A percentile compares a stretch with the other conserved stretches of the same genome.
These are phyloP conservation scores for Prunella fulvescens DNA, from an alignment of 2,113 vertebrate species.

Conservation along the genomic window DNA sequence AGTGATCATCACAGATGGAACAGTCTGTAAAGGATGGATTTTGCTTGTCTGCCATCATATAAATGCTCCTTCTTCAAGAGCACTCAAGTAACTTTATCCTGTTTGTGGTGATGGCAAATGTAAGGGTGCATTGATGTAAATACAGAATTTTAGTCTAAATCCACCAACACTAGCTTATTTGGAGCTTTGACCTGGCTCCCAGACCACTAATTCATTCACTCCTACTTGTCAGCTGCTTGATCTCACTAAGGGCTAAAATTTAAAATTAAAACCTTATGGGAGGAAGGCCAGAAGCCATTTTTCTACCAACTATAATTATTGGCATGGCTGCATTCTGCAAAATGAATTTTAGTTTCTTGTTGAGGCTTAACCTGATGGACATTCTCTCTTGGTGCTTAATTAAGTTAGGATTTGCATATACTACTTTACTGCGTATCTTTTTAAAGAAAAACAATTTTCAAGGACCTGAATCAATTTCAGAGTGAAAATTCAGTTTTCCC, in stretches of 20 bases:
- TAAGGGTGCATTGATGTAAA: background rate
- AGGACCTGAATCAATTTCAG: background rate
- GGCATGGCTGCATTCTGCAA: background rate
- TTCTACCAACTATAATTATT: background rate
- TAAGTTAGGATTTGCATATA: background rate
- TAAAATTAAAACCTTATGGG: background rate
- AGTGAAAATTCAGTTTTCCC: background rate
- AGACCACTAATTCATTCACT: background rate
- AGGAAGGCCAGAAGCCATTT: background rate
- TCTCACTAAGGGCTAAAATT: background rate
- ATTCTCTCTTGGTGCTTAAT: background rate
- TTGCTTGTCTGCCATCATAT: background rate
- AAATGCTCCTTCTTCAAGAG: background rate
- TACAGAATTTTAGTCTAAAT: background rate
- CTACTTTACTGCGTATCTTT: background rate
- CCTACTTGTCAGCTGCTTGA: background rate
- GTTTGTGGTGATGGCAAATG: background rate
- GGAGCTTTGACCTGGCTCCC: background rate
- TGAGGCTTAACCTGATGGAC: background rate
- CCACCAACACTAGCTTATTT: background rate
- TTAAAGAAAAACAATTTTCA: background rate
- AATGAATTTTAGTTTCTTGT: background rate
- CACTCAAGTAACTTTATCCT: background rate
- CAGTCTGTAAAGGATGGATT: background rate
- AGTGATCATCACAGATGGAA: background rate